Base-by-base conservation (phyloP, 37 sponge, comb jelly and placozoan species). In the Hormiphora californensis region DNA sequence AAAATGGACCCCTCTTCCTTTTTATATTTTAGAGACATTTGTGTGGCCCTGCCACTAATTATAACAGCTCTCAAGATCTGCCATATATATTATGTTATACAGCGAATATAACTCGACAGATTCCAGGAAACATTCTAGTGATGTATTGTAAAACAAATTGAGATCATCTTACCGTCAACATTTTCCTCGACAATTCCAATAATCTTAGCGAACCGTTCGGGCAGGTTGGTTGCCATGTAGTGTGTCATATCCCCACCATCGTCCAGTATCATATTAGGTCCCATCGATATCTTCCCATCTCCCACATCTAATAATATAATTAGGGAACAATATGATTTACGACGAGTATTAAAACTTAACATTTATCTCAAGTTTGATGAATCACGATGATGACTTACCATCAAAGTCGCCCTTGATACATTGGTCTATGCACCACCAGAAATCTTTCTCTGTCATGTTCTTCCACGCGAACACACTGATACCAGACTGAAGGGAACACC, bases 351-450 rank as follows among this genome's bases (percentile, higher is more conserved):
- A n/a, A n/a, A n/a, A n/a, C n/a, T n/a, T n/a, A n/a, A n/a, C n/a
- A n/a, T n/a, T n/a, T n/a, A n/a, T n/a, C n/a, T n/a, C n/a, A n/a
- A n/a, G n/a, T n/a, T n/a, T n/a, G n/a, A n/a, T n/a, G n/a, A n/a
- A n/a, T n/a, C n/a, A n/a, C n/a, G 51, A 15, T 46, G 51, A 12
- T 46, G 51, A 12, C 11, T 15, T 46, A 12, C 51, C 11, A 15
- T 12, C 31, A 39, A 65, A 65, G 4, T 65, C 67, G 21, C 36
- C 88, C 11, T 87, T 40, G 15, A 94, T 54, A 41, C 91, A 90
- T 87, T 93, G 88, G 32, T 93, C 95, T 25, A 93, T 95, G 73
- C 95, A 95, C 95, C 95, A 95, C 95, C 95, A 95, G 88, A 92
- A 95, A 32, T 91, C 95, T 19, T 89, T 88, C 41, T 93, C 93